phyloP scores from a whole-genome alignment of 1,140 invertebrate genomes.

The Melanaphis sacchari region DNA sequence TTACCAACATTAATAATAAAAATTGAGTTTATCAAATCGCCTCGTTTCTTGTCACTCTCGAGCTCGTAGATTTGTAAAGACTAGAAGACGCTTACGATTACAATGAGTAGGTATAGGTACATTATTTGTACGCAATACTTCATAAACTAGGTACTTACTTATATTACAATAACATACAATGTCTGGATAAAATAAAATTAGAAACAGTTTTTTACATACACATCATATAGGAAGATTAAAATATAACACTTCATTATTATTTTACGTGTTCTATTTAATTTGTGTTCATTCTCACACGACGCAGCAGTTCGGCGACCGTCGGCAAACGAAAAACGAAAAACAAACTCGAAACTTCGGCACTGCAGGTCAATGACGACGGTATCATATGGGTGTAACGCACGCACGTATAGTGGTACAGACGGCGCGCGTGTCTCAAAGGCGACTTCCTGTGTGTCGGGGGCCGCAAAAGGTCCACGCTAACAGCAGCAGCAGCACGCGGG shows the following conservation, averaged over 20 bases:
- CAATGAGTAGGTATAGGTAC: background rate
- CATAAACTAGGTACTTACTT: background rate
- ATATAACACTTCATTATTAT: background rate
- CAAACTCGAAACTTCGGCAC: no score
- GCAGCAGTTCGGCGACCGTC: background rate
- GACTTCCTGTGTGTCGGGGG: background rate
- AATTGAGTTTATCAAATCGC: background rate
- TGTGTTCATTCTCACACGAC: background rate
- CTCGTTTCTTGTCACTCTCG: background rate
- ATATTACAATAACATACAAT: background rate
- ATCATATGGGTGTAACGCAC: background rate
- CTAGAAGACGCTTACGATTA: background rate
- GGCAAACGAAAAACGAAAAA: no score
- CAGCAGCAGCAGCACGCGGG: background rate
- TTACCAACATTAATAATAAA: background rate
- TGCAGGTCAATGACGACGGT: no score
- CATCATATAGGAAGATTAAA: background rate
- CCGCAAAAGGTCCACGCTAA: no score
- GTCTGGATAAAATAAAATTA: background rate
- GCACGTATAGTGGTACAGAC: background rate
- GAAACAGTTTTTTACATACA: background rate
- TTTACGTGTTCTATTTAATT: background rate
- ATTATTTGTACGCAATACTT: background rate
- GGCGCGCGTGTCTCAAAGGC: no score
- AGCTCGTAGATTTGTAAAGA: conserved; percentile 1